These are phyloP conservation scores for Zenarchopterus dispar DNA, from an alignment of 2,797 vertebrate species.

Conservation along the genomic window DNA sequence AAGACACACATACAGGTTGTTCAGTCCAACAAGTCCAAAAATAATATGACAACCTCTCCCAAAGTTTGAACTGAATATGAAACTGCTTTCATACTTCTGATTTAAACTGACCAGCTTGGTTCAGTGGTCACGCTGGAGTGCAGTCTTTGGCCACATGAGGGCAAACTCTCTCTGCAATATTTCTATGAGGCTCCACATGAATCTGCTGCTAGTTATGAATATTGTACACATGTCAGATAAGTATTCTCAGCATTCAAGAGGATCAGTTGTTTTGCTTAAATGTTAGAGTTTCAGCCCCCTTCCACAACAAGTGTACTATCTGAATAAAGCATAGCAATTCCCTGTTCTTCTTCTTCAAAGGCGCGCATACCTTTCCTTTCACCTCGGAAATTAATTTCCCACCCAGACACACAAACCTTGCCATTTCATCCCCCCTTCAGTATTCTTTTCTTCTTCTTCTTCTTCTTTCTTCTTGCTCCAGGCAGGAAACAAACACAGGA, in stretches of 20 bases:
- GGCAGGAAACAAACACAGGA: constrained; percentile 72
- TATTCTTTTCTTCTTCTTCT: constrained; percentile 20
- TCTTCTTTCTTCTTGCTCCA: constrained; percentile 19
- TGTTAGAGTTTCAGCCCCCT: constrained; percentile 8
- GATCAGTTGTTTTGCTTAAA: constrained; percentile 27
- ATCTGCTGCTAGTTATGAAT: neutral
- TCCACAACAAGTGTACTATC: constrained; percentile 29
- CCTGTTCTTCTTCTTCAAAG: constrained; percentile 31
- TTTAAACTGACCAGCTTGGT: neutral
- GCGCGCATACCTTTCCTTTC: constrained; percentile 52
- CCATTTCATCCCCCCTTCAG: constrained; percentile 40
- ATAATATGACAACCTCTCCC: constrained; percentile 24
- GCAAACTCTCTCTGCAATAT: constrained; percentile 72
- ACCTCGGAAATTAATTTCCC: constrained; percentile 64
- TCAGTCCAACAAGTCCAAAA: constrained; percentile 6
- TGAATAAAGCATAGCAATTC: constrained; percentile 21
- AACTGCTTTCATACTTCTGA: constrained; percentile 6
- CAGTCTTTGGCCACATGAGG: constrained; percentile 72
- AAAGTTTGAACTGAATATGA: neutral
- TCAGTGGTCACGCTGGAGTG: neutral
- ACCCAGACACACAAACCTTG: constrained; percentile 55
- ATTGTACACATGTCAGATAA: constrained; percentile 18
- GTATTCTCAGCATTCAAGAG: constrained; percentile 7
- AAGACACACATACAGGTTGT: no score
- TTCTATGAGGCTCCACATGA: constrained; percentile 17